Evolutionary conservation across 2,888 invertebrate species (phyloP), one percentile per base, ranked within the genome.

Genomic region (Trypoxylon attenuatum): DNA sequence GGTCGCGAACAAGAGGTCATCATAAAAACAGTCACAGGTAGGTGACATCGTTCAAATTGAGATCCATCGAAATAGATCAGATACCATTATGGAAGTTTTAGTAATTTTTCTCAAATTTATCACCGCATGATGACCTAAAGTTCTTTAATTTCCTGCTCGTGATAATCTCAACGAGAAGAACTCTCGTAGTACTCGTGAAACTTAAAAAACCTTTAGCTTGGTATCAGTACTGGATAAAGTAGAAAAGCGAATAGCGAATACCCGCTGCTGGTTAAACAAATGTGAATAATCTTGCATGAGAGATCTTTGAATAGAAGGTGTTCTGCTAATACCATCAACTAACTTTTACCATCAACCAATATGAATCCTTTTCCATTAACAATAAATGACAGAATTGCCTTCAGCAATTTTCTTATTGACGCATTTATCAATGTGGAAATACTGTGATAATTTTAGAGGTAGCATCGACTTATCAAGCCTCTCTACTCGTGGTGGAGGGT

Each of bases 1-100:
- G 90, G 91, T 16, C 88, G 88, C 5, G 90, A 93, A 73, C 92
- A 93, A 83, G 93, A 94, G 81, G 95, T 96, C 53, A 88, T 94
- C 73, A 92, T 96, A 58, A 97, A 97, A 89, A 96, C 96, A 69
- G 94, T 96, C 47, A 90, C 92, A 89, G 93, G 95, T 96, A 86
- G 91, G 91, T 2, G 23, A 23, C 18, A 8, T 16, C 25, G 13
- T 5, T 4, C 21, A n/a, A 25, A 23, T 6, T 10, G 2, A 5
- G n/a, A n/a, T n/a, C n/a, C n/a, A n/a, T n/a, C n/a, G n/a, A n/a
- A n/a, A n/a, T n/a, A n/a, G n/a, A n/a, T n/a, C n/a, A n/a, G n/a
- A n/a, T n/a, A n/a, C n/a, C n/a, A n/a, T n/a, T n/a, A n/a, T n/a
- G n/a, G n/a, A n/a, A n/a, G n/a, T n/a, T n/a, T n/a, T n/a, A n/a